Percentiles rank a stretch among this genome's conserved stretches.
Conservation (phyloP, 2,797 vertebrate species). For the Pseudochaenichthys georgianus region DNA sequence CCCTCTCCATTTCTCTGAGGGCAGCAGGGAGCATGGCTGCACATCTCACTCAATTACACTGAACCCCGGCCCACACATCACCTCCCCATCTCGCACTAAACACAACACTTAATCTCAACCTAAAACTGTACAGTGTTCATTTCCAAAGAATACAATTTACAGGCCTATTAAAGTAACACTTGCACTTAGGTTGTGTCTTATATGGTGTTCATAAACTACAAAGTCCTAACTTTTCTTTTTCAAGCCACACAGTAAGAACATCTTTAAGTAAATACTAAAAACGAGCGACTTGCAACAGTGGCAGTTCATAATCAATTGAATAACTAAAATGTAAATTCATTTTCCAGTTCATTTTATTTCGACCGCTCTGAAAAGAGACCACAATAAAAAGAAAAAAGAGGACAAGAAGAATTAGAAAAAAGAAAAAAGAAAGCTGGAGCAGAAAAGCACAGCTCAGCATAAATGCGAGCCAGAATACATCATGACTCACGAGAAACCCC, state of each 20-base stretch:
- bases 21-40: constrained; percentile 64
- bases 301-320: no score
- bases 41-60: constrained; percentile 72
- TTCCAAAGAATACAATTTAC: constrained; percentile 14
- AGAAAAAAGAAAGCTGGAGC: no score
- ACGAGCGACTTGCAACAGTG: no score
- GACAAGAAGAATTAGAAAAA: not conserved
- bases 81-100: constrained; percentile 36
- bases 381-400: no score
- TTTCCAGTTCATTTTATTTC: no score
- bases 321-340: no score
- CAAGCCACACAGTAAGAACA: not conserved
- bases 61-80: constrained; percentile 39
- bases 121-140: constrained; percentile 19
- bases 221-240: not conserved
- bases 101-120: constrained; percentile 39
- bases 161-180: not conserved
- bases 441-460: constrained; percentile 21
- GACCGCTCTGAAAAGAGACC: no score
- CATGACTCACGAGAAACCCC: constrained; percentile 52
- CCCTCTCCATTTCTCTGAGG: constrained; percentile 62
- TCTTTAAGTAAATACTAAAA: no score
- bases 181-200: not conserved
- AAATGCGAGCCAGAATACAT: constrained; percentile 35
- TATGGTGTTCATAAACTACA: not conserved